These are phyloP conservation scores for Pao palembangensis DNA, from an alignment of 2,113 vertebrate species.

Conservation along the genomic window DNA sequence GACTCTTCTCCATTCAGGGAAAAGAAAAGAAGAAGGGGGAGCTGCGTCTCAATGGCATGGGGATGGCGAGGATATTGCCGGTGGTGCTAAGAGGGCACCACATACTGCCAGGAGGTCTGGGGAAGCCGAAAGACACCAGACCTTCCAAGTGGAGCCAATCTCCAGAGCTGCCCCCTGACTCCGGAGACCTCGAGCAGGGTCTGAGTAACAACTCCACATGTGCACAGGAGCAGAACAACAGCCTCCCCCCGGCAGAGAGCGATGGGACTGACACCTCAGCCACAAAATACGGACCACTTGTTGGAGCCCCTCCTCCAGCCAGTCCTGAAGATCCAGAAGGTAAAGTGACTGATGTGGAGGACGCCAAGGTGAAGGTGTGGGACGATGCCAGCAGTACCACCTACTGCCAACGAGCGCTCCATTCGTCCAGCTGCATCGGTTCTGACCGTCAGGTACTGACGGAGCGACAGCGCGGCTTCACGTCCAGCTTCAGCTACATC, in stretches of 20 bases:
- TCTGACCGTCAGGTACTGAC: conserved; percentile 45
- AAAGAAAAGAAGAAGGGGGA: conserved; percentile 48
- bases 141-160: conserved; percentile 53
- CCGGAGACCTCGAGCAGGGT: conserved; percentile 10
- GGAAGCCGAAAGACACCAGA: conserved; percentile 51
- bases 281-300: conserved; percentile 55
- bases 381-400: conserved; percentile 47
- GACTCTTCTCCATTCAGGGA: conserved; percentile 61
- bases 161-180: conserved; percentile 36
- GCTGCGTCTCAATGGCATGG: conserved; percentile 56
- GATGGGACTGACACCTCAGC: conserved; percentile 40
- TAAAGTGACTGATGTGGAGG: conserved; percentile 50
- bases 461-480: conserved; percentile 43
- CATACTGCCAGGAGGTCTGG: conserved; percentile 45
- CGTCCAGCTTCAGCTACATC: conserved; percentile 52
- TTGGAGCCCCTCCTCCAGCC: conserved; percentile 35
- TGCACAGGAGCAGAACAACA: conserved; percentile 49
- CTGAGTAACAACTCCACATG: conserved; percentile 38
- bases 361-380: conserved; percentile 54
- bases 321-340: conserved; percentile 52
- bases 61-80: conserved; percentile 55
- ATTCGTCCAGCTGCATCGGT: conserved; percentile 54
- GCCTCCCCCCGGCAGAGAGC: conserved; percentile 21
- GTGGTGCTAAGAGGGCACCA: conserved; percentile 60
- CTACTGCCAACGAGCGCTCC: conserved; percentile 44